Conservation (phyloP, 2,888 invertebrate genomes). For the Cecidostiba fungosa region DNA sequence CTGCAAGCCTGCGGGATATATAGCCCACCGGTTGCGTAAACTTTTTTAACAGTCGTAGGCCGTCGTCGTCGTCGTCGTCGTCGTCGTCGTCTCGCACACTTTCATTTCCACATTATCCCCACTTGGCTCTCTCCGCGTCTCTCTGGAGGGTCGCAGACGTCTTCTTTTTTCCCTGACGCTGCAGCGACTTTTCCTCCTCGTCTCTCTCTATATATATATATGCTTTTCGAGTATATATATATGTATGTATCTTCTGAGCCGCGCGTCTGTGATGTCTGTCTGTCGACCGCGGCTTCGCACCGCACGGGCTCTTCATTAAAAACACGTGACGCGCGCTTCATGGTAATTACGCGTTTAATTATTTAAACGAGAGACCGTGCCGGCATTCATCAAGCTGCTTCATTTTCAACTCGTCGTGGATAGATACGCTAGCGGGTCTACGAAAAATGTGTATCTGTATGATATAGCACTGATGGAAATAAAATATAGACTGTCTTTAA, state of each 20-base stretch:
- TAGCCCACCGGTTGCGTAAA: neutral
- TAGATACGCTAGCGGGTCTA: neutral
- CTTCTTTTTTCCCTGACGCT: conserved; percentile 20
- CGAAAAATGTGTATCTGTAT: too few relatives aligned
- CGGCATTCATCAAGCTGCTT: conserved; percentile 74
- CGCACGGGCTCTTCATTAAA: conserved; percentile 73
- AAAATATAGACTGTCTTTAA: too few relatives aligned
- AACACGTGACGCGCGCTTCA: conserved; percentile 71
- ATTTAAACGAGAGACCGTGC: conserved; percentile 74
- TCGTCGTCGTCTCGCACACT: conserved; percentile 10
- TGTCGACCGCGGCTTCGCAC: neutral
- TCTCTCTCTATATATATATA: neutral
- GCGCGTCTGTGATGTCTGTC: neutral
- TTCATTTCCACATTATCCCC: conserved; percentile 11
- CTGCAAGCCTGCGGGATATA: neutral
- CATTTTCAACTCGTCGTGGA: conserved; percentile 50
- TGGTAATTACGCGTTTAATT: conserved; percentile 78
- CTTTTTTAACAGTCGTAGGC: neutral
- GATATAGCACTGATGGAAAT: too few relatives aligned
- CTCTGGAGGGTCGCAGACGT: conserved; percentile 17
- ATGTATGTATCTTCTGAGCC: neutral
- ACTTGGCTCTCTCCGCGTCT: conserved; percentile 2
- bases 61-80: neutral
- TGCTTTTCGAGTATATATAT: neutral
- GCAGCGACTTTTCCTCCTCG: neutral